These are phyloP conservation scores for Numenius phaeopus DNA, from an alignment of 2,797 vertebrate genomes.

Conservation along the genomic window DNA sequence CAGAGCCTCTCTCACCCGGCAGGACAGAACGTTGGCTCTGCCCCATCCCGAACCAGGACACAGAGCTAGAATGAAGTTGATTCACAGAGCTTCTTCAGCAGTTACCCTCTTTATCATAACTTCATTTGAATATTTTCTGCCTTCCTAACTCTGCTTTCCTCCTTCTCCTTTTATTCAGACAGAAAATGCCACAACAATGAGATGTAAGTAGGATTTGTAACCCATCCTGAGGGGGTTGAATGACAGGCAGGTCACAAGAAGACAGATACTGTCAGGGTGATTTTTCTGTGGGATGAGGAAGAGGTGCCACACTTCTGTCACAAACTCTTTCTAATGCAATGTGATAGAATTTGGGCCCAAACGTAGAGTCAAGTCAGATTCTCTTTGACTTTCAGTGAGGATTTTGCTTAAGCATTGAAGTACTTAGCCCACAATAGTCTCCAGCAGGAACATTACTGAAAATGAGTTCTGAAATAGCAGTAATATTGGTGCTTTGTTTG, in stretches of 20 bases:
- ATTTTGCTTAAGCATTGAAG: neutral
- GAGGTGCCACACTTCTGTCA: neutral
- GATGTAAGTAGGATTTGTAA: neutral
- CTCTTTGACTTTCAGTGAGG: neutral
- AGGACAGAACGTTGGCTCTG: no score
- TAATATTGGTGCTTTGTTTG: neutral
- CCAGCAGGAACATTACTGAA: neutral
- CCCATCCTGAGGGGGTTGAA: rapidly evolving
- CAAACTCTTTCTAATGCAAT: neutral
- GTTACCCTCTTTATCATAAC: neutral
- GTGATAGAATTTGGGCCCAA: neutral
- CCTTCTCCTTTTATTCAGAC: neutral
- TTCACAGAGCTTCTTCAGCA: neutral
- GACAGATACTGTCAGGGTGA: neutral
- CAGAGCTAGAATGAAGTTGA: neutral
- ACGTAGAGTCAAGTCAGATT: neutral
- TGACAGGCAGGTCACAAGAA: neutral
- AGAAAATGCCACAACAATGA: neutral
- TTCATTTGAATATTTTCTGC: neutral
- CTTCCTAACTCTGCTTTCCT: neutral
- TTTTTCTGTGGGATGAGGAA: neutral
- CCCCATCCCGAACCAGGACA: no score
- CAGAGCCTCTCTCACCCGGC: no score
- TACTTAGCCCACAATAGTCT: neutral
- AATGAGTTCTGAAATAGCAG: neutral